Percentiles rank a stretch among this genome's conserved stretches.
These are phyloP conservation scores for Rhagoletis zephyria DNA, from an alignment of 1,140 invertebrate species.

Conservation along the genomic window DNA sequence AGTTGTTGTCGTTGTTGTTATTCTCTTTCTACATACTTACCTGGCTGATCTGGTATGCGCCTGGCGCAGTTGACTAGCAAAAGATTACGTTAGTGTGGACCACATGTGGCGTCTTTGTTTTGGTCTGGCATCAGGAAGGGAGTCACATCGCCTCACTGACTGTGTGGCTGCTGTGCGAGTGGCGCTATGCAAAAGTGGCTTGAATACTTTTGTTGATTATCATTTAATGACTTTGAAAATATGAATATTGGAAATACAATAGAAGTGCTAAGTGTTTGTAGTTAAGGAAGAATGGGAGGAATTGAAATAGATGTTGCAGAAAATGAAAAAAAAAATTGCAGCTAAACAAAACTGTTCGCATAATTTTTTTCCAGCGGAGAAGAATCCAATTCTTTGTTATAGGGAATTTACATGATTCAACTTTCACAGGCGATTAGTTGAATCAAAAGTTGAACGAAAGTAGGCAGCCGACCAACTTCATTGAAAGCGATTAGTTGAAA, in stretches of 20 bases:
- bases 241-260: slow-evolving; percentile 2
- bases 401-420: too few relatives aligned
- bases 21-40: neutral
- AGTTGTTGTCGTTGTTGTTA: neutral
- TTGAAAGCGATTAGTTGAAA: too few relatives aligned
- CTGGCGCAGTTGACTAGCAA: neutral
- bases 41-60: neutral
- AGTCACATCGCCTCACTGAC: neutral
- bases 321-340: too few relatives aligned
- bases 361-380: too few relatives aligned
- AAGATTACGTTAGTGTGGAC: slow-evolving; percentile 44
- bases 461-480: too few relatives aligned
- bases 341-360: too few relatives aligned
- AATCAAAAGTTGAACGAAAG: too few relatives aligned
- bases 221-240: slow-evolving; percentile 44
- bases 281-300: neutral
- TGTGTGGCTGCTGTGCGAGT: slow-evolving; percentile 42
- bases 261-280: slow-evolving; percentile 10
- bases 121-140: neutral
- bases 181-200: slow-evolving; percentile 23
- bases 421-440: too few relatives aligned
- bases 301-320: neutral
- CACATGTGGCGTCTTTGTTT: slow-evolving; percentile 40
- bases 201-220: neutral
- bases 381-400: too few relatives aligned